Percentiles rank a stretch among this genome's conserved stretches.
Evolutionary conservation across 2,113 vertebrate genomes (phyloP).

Genomic region (Amphilophus citrinellus): DNA sequence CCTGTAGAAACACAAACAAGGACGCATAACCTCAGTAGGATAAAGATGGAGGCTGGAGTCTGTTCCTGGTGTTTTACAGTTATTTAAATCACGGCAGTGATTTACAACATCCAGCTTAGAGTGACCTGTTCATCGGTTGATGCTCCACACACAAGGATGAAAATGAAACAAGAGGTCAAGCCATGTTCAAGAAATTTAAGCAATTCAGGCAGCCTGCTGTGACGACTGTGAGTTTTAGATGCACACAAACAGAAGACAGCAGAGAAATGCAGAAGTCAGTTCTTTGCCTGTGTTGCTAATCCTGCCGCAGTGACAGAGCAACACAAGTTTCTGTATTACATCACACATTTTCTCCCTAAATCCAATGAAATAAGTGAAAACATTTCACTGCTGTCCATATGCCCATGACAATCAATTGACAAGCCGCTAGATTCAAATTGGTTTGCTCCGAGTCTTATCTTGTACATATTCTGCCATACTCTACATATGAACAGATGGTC

Average conservation of each 20-base stretch:
- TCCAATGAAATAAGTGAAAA: slow-evolving; percentile 33
- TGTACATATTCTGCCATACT: background rate
- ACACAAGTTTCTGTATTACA: slow-evolving; percentile 40
- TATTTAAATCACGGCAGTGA: background rate
- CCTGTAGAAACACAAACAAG: slow-evolving; percentile 54
- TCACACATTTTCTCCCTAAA: slow-evolving; percentile 38
- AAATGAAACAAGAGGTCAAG: slow-evolving; percentile 37
- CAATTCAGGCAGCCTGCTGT: slow-evolving; percentile 22
- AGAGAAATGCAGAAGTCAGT: slow-evolving; percentile 36
- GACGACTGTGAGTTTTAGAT: slow-evolving; percentile 2
- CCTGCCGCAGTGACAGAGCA: slow-evolving; percentile 57
- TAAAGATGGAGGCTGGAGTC: background rate
- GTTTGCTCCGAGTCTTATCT: background rate
- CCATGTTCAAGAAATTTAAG: slow-evolving; percentile 32
- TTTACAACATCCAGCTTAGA: slow-evolving; percentile 57
- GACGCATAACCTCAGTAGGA: slow-evolving; percentile 31
- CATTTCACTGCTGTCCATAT: slow-evolving; percentile 24
- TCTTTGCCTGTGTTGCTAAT: slow-evolving; percentile 34
- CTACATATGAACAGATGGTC: background rate
- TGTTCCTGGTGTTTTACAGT: slow-evolving; percentile 35
- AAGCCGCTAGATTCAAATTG: background rate
- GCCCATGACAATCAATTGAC: slow-evolving; percentile 13
- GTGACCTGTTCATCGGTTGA: slow-evolving; percentile 53
- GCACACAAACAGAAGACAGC: slow-evolving; percentile 25
- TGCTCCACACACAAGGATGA: slow-evolving; percentile 1